Conservation (phyloP, 2,113 vertebrate species). For the Hypomesus transpacificus region DNA sequence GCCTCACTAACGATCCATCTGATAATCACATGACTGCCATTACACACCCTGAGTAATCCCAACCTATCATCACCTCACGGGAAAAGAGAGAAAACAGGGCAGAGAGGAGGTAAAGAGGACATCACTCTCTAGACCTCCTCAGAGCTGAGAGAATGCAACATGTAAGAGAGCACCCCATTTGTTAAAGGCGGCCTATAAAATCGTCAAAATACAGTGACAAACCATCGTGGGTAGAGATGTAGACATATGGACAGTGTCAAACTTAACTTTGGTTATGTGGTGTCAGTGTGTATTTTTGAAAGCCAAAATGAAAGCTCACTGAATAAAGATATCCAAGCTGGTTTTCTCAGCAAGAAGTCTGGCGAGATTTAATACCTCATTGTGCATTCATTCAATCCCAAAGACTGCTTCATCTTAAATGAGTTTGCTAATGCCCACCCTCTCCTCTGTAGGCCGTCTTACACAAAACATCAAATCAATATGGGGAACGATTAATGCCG, state of each 20-base stretch:
- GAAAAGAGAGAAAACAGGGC: not conserved
- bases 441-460: slow-evolving; percentile 15
- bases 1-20: not conserved
- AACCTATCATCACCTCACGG: not conserved
- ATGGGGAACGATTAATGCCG: slow-evolving; percentile 40
- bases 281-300: too few species aligned
- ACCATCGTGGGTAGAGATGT: too few species aligned
- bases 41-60: not conserved
- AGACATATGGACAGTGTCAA: too few species aligned
- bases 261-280: too few species aligned
- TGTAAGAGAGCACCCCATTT: too few species aligned
- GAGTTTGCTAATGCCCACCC: slow-evolving; percentile 28
- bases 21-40: not conserved
- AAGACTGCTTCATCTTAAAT: slow-evolving; percentile 23
- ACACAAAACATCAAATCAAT: slow-evolving; percentile 35
- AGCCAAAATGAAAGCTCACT: too few species aligned
- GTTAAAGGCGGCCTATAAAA: too few species aligned
- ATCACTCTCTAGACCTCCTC: not conserved
- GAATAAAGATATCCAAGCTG: too few species aligned
- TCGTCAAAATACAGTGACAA: too few species aligned
- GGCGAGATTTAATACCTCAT: slow-evolving; percentile 14
- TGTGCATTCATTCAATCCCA: slow-evolving; percentile 16
- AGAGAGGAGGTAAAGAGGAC: not conserved
- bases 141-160: not conserved
- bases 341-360: not conserved